Conservation (phyloP, 2,113 vertebrate species). For the Anas platyrhynchos region DNA sequence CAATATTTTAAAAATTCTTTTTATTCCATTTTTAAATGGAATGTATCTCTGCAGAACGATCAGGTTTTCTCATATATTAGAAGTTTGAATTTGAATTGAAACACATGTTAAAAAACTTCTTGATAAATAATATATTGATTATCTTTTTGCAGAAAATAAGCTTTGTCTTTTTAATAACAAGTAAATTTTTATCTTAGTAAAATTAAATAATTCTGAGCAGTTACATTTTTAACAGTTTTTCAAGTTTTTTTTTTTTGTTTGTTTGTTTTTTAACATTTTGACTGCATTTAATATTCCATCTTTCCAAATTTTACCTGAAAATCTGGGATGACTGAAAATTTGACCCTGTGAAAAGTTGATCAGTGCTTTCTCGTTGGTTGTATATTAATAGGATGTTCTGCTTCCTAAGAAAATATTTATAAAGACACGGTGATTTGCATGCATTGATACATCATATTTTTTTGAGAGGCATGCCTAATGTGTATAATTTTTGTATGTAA, state of each 20-base stretch:
- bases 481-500: conserved; percentile 72
- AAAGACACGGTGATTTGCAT: conserved; percentile 70
- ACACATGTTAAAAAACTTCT: neutral
- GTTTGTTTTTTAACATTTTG: neutral
- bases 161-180: neutral
- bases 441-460: conserved; percentile 34
- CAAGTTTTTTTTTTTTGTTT: neutral
- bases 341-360: neutral
- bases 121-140: neutral
- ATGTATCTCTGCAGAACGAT: neutral
- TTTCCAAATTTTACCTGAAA: neutral
- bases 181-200: neutral
- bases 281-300: conserved; percentile 9
- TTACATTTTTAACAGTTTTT: no score
- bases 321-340: neutral
- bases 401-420: conserved; percentile 73
- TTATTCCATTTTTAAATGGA: neutral
- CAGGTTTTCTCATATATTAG: neutral
- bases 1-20: neutral
- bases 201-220: neutral
- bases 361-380: conserved; percentile 40
- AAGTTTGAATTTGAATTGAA: neutral
- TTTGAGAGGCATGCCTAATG: conserved; percentile 66
- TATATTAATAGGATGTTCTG: conserved; percentile 63
- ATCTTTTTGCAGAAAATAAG: neutral